Percentiles rank a stretch among this genome's conserved stretches.
These are phyloP conservation scores for Silvanus unidentatus DNA, from an alignment of 2,888 invertebrate genomes.

Conservation along the genomic window DNA sequence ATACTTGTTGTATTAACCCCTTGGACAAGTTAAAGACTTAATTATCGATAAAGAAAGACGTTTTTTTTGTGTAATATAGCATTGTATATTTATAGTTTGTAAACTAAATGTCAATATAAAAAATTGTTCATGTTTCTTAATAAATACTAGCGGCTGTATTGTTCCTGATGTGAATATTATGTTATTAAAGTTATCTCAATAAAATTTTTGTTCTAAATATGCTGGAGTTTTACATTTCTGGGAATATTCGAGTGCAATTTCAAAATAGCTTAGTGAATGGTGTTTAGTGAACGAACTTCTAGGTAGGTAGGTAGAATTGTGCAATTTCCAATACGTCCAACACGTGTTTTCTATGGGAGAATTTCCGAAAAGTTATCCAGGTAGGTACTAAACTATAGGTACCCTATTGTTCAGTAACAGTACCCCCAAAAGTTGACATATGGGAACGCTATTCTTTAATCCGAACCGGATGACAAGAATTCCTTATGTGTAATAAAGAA, in stretches of 20 bases:
- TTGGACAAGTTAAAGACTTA: constrained; percentile 45
- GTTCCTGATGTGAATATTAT: constrained; percentile 45
- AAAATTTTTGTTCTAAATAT: constrained; percentile 45
- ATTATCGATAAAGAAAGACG: constrained; percentile 39
- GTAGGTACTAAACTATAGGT: too few relatives aligned
- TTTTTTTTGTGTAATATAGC: constrained; percentile 47
- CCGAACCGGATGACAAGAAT: too few relatives aligned
- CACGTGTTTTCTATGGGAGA: too few relatives aligned
- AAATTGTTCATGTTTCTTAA: constrained; percentile 46
- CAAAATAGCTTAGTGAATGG: too few relatives aligned
- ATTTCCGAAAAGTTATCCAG: too few relatives aligned
- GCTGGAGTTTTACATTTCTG: constrained; percentile 3
- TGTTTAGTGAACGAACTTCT: too few relatives aligned
- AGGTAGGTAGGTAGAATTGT: too few relatives aligned
- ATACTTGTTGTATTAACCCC: constrained; percentile 40
- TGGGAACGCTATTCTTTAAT: too few relatives aligned
- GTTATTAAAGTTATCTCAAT: constrained; percentile 45
- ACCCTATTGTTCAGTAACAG: too few relatives aligned
- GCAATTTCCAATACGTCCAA: too few relatives aligned
- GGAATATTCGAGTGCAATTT: constrained; percentile 7
- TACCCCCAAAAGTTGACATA: too few relatives aligned
- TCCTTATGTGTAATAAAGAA: too few relatives aligned
- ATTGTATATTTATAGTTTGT: constrained; percentile 45
- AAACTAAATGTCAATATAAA: constrained; percentile 44
- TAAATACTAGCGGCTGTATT: constrained; percentile 44